A percentile compares a stretch with the other conserved stretches of the same genome.
Conservation (phyloP, 1,140 invertebrate genomes). For the Drosophila pachea region DNA sequence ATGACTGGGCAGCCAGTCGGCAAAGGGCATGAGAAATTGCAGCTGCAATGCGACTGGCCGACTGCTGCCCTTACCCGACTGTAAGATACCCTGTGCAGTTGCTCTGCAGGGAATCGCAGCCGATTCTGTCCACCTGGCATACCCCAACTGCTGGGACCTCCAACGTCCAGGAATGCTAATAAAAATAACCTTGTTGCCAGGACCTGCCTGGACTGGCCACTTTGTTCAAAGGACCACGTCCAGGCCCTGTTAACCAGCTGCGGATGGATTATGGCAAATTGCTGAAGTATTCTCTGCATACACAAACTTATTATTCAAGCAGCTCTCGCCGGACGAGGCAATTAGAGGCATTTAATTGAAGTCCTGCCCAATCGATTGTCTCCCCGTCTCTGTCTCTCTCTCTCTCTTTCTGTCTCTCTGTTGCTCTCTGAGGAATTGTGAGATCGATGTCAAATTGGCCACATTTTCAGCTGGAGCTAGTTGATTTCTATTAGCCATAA, state of each 20-base stretch:
- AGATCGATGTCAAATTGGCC: too few species aligned
- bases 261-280: constrained; percentile 17
- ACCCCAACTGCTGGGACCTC: too few species aligned
- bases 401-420: too few species aligned
- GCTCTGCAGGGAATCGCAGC: too few species aligned
- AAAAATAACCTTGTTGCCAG: constrained; percentile 14
- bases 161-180: constrained; percentile 12
- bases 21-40: constrained; percentile 38
- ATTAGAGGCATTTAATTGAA: constrained; percentile 4
- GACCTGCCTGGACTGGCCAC: not conserved
- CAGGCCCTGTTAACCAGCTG: constrained; percentile 8
- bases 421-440: too few species aligned
- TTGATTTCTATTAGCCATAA: not conserved
- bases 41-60: constrained; percentile 27
- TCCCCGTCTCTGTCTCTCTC: too few species aligned
- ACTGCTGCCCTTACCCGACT: not conserved
- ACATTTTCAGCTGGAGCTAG: not conserved
- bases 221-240: constrained; percentile 5
- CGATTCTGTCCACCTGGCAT: too few species aligned
- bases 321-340: not conserved
- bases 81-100: not conserved
- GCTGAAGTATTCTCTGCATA: constrained; percentile 8
- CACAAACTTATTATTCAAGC: constrained; percentile 11
- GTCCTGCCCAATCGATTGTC: not conserved
- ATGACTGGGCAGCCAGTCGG: constrained; percentile 40